phyloP scores from a whole-genome alignment of 2,888 invertebrate species.

The Tipula lateralis region DNA sequence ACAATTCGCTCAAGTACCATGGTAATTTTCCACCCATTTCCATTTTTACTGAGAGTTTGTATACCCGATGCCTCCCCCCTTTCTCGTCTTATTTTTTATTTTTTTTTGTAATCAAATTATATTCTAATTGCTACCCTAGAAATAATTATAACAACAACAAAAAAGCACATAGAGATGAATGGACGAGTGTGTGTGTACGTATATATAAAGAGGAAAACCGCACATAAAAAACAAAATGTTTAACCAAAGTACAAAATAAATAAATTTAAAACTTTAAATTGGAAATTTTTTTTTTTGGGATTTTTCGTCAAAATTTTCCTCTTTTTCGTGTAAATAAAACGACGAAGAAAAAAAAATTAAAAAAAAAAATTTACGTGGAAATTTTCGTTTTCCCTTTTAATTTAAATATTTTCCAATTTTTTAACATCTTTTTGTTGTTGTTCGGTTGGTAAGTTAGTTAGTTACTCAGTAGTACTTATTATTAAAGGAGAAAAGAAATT shows the following conservation, averaged over 20 bases:
- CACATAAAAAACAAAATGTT: not conserved
- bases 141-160: conserved; percentile 7
- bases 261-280: conserved; percentile 19
- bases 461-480: conserved; percentile 14
- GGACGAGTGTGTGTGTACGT: too few species aligned
- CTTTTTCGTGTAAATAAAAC: not conserved
- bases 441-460: not conserved
- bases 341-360: not conserved
- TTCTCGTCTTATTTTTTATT: too few species aligned
- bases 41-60: too few species aligned
- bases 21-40: not conserved
- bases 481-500: not conserved
- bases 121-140: conserved; percentile 24
- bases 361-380: not conserved
- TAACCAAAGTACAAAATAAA: not conserved
- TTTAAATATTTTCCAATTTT: not conserved
- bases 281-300: not conserved
- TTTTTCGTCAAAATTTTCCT: conserved; percentile 15
- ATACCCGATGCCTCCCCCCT: too few species aligned
- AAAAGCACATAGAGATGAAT: not conserved
- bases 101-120: conserved; percentile 19
- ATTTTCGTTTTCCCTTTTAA: not conserved
- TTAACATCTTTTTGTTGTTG: not conserved
- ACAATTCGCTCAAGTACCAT: conserved; percentile 19
- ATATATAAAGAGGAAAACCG: conserved; percentile 14